Evolutionary conservation across 2,113 vertebrate species (phyloP).

Genomic region (Penelope pileata): DNA sequence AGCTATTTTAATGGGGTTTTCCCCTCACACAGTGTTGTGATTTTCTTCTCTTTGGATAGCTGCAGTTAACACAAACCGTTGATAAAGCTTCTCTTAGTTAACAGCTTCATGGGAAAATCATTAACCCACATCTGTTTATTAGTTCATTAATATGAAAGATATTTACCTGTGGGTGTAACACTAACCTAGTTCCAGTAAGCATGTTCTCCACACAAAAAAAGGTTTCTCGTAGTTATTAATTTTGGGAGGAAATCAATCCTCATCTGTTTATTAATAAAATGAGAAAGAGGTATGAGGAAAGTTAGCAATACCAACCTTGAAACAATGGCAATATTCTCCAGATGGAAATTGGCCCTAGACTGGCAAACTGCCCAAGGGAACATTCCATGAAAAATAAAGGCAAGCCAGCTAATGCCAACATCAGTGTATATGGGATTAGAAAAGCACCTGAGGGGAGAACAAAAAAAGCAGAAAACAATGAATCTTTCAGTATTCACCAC

Average conservation of each 20-base stretch:
- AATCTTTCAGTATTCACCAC: not conserved
- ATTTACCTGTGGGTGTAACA: not conserved
- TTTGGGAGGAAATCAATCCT: not conserved
- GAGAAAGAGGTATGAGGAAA: not conserved
- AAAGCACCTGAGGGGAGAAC: conserved; percentile 85
- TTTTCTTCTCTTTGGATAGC: not conserved
- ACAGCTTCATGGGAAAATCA: not conserved
- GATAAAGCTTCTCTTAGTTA: not conserved
- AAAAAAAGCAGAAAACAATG: not conserved
- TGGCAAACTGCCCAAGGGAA: conserved; percentile 94
- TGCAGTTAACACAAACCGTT: not conserved
- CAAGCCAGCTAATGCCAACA: conserved; percentile 89
- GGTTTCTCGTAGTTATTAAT: not conserved
- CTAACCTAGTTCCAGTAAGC: not conserved
- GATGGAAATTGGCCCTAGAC: conserved; percentile 88
- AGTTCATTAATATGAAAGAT: not conserved
- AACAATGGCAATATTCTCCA: conserved; percentile 90
- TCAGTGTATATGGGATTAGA: conserved; percentile 90
- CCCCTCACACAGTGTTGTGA: not conserved
- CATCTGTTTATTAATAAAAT: not conserved
- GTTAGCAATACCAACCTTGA: conserved; percentile 82
- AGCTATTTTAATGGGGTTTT: not conserved
- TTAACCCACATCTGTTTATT: not conserved
- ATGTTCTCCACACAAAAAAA: accelerated
- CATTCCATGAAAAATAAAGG: conserved; percentile 95